Evolutionary conservation across 2,113 vertebrate genomes (phyloP).

Genomic region (Lucifuga dentata): DNA sequence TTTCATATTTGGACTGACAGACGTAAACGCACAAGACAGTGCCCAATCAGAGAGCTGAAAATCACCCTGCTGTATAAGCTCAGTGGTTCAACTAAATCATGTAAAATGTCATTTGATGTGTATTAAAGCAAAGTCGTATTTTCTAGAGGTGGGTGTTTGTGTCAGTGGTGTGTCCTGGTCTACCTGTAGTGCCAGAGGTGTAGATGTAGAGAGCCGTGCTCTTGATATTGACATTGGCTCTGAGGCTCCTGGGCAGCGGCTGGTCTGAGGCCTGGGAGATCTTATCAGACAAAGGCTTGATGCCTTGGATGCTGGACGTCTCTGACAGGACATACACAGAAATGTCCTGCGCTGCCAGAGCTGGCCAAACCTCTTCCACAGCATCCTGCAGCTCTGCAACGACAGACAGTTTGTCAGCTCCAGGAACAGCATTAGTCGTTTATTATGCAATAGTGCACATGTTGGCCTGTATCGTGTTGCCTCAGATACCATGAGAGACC

Average conservation of each 20-base stretch:
- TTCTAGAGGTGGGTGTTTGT: neutral
- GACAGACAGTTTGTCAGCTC: conserved; percentile 36
- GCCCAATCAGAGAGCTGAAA: too few relatives aligned
- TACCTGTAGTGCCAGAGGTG: conserved; percentile 82
- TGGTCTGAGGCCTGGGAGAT: conserved; percentile 75
- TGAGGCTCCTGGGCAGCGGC: conserved; percentile 72
- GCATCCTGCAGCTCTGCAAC: conserved; percentile 79
- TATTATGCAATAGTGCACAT: conserved; percentile 48
- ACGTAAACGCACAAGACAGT: too few relatives aligned
- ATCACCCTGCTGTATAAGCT: too few relatives aligned
- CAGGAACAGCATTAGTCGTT: neutral
- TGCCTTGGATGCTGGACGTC: conserved; percentile 65
- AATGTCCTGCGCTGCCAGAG: conserved; percentile 75
- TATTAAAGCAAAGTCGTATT: too few relatives aligned
- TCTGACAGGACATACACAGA: conserved; percentile 82
- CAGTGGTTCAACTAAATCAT: too few relatives aligned
- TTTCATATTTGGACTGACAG: too few relatives aligned
- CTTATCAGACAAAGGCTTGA: conserved; percentile 74
- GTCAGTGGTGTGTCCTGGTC: neutral
- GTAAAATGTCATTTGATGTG: too few relatives aligned
- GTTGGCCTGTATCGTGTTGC: conserved; percentile 26
- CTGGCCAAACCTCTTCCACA: conserved; percentile 84
- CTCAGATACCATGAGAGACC: neutral
- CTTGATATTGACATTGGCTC: conserved; percentile 56
- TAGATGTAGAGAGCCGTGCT: conserved; percentile 87